Percentiles rank a stretch among this genome's conserved stretches.
phyloP scores from a whole-genome alignment of 53 echinoderm and acorn worm species.

The Holothuria leucospilota region DNA sequence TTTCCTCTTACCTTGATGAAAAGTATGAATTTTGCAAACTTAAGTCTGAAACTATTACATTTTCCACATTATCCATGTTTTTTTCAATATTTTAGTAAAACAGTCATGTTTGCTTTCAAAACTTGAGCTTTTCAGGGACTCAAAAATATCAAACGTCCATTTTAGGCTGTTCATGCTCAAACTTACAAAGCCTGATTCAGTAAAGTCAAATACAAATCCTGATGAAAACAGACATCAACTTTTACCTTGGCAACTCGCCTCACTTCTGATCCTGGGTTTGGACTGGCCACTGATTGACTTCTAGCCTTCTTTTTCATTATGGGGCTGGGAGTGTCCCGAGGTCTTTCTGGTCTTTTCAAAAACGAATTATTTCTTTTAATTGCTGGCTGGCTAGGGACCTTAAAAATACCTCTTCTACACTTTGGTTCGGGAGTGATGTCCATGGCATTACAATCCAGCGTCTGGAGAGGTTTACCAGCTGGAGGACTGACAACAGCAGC shows the following conservation, averaged over 20 bases:
- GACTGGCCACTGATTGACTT: conserved; percentile 73
- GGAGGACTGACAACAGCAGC: background rate
- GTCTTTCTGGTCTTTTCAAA: conserved; percentile 87
- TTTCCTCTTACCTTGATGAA: too few species aligned
- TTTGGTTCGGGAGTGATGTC: conserved; percentile 76
- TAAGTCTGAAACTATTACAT: too few species aligned
- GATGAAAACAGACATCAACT: too few species aligned
- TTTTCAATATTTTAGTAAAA: too few species aligned
- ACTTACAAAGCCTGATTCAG: too few species aligned
- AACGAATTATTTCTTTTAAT: conserved; percentile 64
- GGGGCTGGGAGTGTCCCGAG: conserved; percentile 83
- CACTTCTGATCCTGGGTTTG: conserved; percentile 11
- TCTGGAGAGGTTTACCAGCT: conserved; percentile 21
- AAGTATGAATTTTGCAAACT: too few species aligned
- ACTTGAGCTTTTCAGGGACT: too few species aligned
- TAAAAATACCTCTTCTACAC: conserved; percentile 86
- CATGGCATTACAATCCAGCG: conserved; percentile 77
- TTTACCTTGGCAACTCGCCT: conserved; percentile 5
- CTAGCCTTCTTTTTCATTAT: conserved; percentile 80
- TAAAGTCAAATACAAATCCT: too few species aligned
- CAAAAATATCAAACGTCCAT: too few species aligned
- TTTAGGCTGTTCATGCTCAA: too few species aligned
- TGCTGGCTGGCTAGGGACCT: conserved; percentile 88
- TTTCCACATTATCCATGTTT: too few species aligned
- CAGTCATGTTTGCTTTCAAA: too few species aligned